These are phyloP conservation scores for Elephas maximus DNA, from an alignment of 2,113 vertebrate genomes.

Conservation along the genomic window DNA sequence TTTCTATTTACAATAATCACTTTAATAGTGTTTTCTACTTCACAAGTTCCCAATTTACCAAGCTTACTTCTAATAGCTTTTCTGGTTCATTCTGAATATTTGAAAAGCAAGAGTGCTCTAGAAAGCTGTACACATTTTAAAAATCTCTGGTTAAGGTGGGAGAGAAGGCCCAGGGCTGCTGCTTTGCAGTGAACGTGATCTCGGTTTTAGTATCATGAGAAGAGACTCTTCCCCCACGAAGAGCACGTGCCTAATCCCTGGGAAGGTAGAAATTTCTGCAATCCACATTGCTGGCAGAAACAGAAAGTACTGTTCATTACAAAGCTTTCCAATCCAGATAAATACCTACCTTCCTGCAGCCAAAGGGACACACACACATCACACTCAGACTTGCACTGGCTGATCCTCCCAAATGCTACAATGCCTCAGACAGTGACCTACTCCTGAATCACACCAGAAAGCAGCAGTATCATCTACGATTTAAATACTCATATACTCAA, in stretches of 20 bases:
- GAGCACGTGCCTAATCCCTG: slow-evolving; percentile 66
- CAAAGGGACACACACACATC: not conserved
- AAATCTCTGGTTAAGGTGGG: not conserved
- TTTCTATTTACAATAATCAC: slow-evolving; percentile 11
- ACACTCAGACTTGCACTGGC: not conserved
- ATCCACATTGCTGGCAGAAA: not conserved
- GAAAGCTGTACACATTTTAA: not conserved
- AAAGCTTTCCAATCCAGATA: slow-evolving; percentile 16
- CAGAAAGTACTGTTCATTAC: not conserved
- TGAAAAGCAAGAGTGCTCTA: not conserved
- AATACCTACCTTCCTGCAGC: not conserved
- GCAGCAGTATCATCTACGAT: not conserved
- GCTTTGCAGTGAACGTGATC: not conserved
- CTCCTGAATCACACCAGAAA: not conserved
- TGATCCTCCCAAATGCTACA: not conserved
- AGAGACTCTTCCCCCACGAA: slow-evolving; percentile 52
- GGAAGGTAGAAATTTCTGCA: slow-evolving; percentile 54
- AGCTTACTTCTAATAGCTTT: not conserved
- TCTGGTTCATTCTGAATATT: not conserved
- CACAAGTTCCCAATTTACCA: slow-evolving; percentile 40
- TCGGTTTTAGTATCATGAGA: slow-evolving; percentile 6
- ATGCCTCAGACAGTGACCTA: accelerated
- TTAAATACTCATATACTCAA: not conserved
- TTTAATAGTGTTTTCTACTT: slow-evolving; percentile 41
- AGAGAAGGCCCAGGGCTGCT: too few relatives aligned